phyloP scores from a whole-genome alignment of 2,113 vertebrate species.

The Misgurnus mizolepis region DNA sequence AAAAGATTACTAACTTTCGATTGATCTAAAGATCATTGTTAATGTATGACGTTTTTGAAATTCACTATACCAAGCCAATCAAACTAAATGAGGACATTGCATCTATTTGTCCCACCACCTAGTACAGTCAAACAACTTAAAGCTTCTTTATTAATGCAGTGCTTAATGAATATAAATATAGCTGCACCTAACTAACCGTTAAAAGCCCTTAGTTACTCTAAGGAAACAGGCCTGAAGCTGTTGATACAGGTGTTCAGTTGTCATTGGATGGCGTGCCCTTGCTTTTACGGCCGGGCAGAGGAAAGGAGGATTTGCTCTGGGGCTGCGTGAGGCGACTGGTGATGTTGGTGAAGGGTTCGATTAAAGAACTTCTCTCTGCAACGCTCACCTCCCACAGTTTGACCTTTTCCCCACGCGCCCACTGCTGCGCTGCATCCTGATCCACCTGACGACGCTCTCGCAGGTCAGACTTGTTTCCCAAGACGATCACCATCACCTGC shows the following conservation, averaged over 20 bases:
- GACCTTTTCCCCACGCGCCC: conserved; percentile 88
- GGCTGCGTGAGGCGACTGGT: conserved; percentile 92
- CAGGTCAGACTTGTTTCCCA: conserved; percentile 92
- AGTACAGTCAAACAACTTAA: no score
- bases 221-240: background rate
- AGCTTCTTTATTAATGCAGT: background rate
- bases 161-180: background rate
- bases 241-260: conserved; percentile 66
- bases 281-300: conserved; percentile 89
- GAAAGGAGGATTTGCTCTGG: conserved; percentile 92
- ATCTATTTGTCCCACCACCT: background rate
- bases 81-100: background rate
- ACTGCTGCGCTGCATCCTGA: conserved; percentile 85
- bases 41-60: background rate
- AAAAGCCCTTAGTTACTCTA: background rate
- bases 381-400: conserved; percentile 95
- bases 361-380: conserved; percentile 82
- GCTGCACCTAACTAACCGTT: background rate
- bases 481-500: conserved; percentile 85
- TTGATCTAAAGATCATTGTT: no score
- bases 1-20: no score
- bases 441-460: conserved; percentile 87
- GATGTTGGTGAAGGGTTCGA: conserved; percentile 89
- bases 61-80: background rate
- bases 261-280: conserved; percentile 85